Base-by-base conservation (phyloP, 2,113 vertebrate genomes). In the Centropristis striata region DNA sequence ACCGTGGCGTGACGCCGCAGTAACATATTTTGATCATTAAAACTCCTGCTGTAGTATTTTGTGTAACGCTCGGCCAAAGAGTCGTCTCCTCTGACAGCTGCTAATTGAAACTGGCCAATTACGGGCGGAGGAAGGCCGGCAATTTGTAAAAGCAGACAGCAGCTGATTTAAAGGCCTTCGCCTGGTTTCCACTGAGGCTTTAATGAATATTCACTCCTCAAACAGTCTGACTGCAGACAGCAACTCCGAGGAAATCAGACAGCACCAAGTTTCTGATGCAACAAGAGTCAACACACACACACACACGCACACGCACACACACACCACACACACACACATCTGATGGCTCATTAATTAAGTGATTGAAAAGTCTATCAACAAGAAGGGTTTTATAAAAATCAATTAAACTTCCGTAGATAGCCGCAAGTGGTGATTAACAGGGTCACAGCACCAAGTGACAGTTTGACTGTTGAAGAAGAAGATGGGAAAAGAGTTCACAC, bases 31-130 rank as follows among this genome's bases (percentile, higher is more conserved):
- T 82, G 83, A 87, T 90, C 86, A 87, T 91, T 92, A 90, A 92
- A 88, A 64, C 71, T 74, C n/a, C 65, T 6, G 84, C 79, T 66
- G 76, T 50, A 76, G 81, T 81, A 70, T 81, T 78, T 68, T 63
- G 59, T 67, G 84, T 72, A 79, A 77, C 72, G 66, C 71, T 85
- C 68, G 60, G 84, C 57, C 44, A 12, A 55, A 0, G 80, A 75
- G 68, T 78, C 49, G 53, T 78, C 87, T 71, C 75, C 70, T 85
- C 76, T 88, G 92, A 89, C 90, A 83, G 74, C n/a, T 20, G 68
- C 90, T 93, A 93, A 94, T 93, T 93, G 90, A 93, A 94, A 90
- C 87, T 63, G 87, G 75, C 90, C 86, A 93, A 93, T 94, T 92
- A 93, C 49, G 75, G 46, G 59, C 50, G 10, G 58, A 75, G 69